Evolutionary conservation across 2,113 vertebrate genomes (phyloP).

Genomic region (Seriola aureovittata): DNA sequence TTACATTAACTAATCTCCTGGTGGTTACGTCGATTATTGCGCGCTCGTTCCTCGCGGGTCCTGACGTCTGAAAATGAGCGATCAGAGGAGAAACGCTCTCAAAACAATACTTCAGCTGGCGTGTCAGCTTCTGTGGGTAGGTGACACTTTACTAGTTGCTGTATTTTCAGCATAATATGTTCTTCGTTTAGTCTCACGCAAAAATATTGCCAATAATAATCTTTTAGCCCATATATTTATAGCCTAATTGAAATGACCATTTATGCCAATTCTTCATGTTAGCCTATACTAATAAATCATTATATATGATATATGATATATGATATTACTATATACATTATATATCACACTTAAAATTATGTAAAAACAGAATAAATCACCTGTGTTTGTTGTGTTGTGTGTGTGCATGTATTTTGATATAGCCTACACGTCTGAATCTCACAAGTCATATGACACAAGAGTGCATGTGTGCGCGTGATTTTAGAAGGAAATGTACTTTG

Average conservation of each 20-base stretch:
- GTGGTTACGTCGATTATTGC: background rate
- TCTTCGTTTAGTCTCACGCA: background rate
- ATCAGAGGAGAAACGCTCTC: constrained; percentile 11
- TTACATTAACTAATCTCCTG: background rate
- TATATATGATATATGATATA: too few relatives aligned
- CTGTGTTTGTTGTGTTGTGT: too few relatives aligned
- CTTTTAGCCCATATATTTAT: background rate
- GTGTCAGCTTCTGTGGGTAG: constrained; percentile 73
- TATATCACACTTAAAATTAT: background rate
- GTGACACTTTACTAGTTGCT: background rate
- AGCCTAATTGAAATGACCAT: background rate
- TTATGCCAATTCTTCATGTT: background rate
- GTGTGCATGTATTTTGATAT: background rate
- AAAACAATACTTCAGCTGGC: constrained; percentile 41
- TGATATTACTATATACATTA: background rate
- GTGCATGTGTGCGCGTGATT: background rate
- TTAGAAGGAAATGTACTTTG: background rate
- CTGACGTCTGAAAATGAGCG: constrained; percentile 26
- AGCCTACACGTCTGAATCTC: background rate
- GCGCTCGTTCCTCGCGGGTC: background rate
- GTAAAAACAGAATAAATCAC: background rate
- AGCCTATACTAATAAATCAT: background rate
- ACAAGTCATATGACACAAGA: background rate
- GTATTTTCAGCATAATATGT: fast-evolving
- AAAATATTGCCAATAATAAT: too few relatives aligned